Evolutionary conservation across 2,797 vertebrate genomes (phyloP).

Genomic region (Aeoliscus strigatus): DNA sequence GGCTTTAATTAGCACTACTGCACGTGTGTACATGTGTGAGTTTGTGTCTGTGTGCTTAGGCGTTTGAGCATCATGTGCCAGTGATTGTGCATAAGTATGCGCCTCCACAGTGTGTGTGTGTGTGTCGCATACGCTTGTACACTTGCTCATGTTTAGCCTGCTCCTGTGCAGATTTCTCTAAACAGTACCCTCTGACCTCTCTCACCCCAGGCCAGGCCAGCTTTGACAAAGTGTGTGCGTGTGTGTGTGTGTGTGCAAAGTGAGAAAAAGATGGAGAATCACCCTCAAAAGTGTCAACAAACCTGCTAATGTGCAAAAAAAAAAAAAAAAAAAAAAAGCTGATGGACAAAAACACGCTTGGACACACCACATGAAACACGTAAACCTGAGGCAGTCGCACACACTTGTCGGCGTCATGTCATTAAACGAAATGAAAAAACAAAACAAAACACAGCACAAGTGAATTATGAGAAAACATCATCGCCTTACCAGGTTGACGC

Average conservation of each 20-base stretch:
- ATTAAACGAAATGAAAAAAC: conserved; percentile 25
- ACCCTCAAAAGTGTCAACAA: conserved; percentile 50
- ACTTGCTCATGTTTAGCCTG: conserved; percentile 18
- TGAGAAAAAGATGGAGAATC: conserved; percentile 66
- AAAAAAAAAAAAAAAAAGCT: conserved; percentile 52
- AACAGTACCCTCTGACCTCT: conserved; percentile 13
- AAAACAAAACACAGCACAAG: too few species aligned
- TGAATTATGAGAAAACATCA: too few species aligned
- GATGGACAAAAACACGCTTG: conserved; percentile 27
- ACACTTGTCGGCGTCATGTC: conserved; percentile 31
- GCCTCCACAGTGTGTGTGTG: conserved; percentile 19
- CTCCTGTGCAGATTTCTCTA: conserved; percentile 32
- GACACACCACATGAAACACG: conserved; percentile 31
- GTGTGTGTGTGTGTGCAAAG: conserved; percentile 31
- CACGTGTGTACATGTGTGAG: conserved; percentile 35
- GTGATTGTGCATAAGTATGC: conserved; percentile 23
- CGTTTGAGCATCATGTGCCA: conserved; percentile 25
- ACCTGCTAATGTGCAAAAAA: conserved; percentile 63
- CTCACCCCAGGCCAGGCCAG: conserved; percentile 32
- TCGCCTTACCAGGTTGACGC: too few species aligned
- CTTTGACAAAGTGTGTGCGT: conserved; percentile 28
- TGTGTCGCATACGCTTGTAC: conserved; percentile 17
- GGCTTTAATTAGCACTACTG: conserved; percentile 88
- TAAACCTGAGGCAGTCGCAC: conserved; percentile 39
- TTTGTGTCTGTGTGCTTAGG: conserved; percentile 29